Evolutionary conservation across 2,888 invertebrate species (phyloP).

Genomic region (Himalopsyche tibetana): DNA sequence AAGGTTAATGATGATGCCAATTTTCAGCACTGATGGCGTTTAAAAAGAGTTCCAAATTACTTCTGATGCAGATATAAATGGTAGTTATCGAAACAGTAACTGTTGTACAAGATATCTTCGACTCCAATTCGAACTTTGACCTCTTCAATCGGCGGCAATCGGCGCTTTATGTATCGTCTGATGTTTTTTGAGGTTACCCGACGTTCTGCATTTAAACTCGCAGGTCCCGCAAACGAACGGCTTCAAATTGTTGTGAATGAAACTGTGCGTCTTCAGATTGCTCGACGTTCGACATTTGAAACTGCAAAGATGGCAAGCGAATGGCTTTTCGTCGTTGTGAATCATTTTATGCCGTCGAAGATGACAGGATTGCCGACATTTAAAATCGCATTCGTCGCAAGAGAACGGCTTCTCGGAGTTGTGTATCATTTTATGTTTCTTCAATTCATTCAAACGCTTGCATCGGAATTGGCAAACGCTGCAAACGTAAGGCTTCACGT

Average conservation of each 20-base stretch:
- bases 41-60: no score
- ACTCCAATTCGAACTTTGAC: no score
- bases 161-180: conserved; percentile 33
- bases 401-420: conserved; percentile 45
- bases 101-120: no score
- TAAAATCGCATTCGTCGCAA: conserved; percentile 41
- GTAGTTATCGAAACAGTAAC: no score
- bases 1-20: no score
- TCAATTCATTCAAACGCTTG: conserved; percentile 69
- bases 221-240: conserved; percentile 44
- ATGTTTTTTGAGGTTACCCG: conserved; percentile 37
- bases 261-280: neutral
- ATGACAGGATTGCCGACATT: neutral
- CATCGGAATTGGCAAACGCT: conserved; percentile 37
- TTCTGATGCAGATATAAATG: no score
- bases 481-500: conserved; percentile 22
- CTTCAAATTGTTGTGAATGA: conserved; percentile 30
- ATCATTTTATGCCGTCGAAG: conserved; percentile 41
- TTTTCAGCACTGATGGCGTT: no score
- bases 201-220: conserved; percentile 36
- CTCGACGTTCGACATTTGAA: conserved; percentile 27
- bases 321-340: conserved; percentile 49
- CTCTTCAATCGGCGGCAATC: neutral
- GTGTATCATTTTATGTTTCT: conserved; percentile 66
- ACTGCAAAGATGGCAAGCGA: conserved; percentile 41